Evolutionary conservation across 2,113 vertebrate species (phyloP).

Genomic region (Ariopsis seemanni): DNA sequence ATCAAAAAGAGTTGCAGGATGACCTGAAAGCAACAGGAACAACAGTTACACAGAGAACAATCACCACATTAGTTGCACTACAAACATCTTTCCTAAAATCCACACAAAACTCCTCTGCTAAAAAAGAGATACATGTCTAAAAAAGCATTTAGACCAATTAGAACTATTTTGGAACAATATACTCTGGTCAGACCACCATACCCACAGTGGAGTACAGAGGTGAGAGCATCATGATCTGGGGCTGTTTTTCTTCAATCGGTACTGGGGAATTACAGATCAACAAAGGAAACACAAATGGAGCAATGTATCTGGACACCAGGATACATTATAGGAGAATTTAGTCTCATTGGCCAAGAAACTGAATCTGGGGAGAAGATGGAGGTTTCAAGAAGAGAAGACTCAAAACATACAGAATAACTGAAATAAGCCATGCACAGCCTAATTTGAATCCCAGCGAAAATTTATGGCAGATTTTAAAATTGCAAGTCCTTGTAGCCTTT

Average conservation of each 20-base stretch:
- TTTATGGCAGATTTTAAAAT: background rate
- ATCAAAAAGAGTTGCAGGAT: too few relatives aligned
- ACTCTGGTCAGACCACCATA: too few relatives aligned
- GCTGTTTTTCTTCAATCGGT: background rate
- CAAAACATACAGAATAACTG: background rate
- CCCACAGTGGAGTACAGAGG: background rate
- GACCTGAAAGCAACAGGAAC: too few relatives aligned
- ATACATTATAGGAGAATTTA: background rate
- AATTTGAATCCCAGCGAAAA: background rate
- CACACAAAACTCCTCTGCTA: background rate
- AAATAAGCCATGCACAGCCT: background rate
- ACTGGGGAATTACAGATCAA: background rate
- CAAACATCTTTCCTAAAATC: background rate
- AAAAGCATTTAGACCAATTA: too few relatives aligned
- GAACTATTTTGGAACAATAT: too few relatives aligned
- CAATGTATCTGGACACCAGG: fast-evolving
- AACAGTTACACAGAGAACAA: background rate
- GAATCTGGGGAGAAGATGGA: background rate
- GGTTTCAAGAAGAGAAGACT: background rate
- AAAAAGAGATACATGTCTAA: background rate
- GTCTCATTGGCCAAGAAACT: background rate
- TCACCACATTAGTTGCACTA: background rate
- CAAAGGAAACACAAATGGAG: background rate
- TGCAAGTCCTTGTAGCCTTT: background rate
- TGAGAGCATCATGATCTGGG: background rate